phyloP scores from a whole-genome alignment of 30 jellyfish, hydroid and myxozoan species.

The Cassiopea xamachana region DNA sequence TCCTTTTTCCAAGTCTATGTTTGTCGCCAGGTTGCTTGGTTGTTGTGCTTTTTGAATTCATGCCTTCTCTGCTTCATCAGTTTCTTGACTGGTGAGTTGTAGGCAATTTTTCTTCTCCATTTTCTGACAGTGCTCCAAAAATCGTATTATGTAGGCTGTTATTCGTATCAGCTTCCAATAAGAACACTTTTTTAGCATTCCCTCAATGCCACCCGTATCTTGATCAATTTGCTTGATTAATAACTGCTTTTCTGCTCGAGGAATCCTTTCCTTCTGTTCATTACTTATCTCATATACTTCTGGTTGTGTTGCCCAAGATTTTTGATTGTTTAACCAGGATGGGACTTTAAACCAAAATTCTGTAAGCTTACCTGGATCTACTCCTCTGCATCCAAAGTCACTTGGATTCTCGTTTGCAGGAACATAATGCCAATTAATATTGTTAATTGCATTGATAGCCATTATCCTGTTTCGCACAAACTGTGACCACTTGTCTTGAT shows the following conservation, averaged over 20 bases:
- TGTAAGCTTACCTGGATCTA: not conserved
- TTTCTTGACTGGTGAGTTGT: constrained; percentile 46
- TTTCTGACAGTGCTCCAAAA: constrained; percentile 41
- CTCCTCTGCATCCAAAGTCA: constrained; percentile 55
- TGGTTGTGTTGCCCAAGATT: not conserved
- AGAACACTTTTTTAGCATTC: not conserved
- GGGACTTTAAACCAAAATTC: constrained; percentile 48
- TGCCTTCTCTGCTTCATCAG: constrained; percentile 38
- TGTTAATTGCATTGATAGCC: constrained; percentile 7
- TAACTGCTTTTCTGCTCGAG: not conserved
- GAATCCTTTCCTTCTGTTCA: constrained; percentile 4
- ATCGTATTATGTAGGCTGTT: constrained; percentile 63
- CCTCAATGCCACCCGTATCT: constrained; percentile 4
- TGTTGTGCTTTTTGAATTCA: constrained; percentile 61
- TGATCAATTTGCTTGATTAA: constrained; percentile 17
- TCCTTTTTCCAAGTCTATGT: constrained; percentile 41
- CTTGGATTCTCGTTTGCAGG: constrained; percentile 50
- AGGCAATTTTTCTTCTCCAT: constrained; percentile 17
- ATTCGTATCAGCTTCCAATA: not conserved
- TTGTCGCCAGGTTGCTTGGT: constrained; percentile 29
- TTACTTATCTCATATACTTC: not conserved
- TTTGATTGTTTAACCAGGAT: constrained; percentile 19
- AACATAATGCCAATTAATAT: constrained; percentile 39
- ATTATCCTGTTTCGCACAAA: constrained; percentile 41
- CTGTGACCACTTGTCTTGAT: constrained; percentile 17